Evolutionary conservation across 37 sponge, comb jelly and placozoan genomes (phyloP), one percentile per base, ranked within the genome.

Genomic region (Agelas oroides): DNA sequence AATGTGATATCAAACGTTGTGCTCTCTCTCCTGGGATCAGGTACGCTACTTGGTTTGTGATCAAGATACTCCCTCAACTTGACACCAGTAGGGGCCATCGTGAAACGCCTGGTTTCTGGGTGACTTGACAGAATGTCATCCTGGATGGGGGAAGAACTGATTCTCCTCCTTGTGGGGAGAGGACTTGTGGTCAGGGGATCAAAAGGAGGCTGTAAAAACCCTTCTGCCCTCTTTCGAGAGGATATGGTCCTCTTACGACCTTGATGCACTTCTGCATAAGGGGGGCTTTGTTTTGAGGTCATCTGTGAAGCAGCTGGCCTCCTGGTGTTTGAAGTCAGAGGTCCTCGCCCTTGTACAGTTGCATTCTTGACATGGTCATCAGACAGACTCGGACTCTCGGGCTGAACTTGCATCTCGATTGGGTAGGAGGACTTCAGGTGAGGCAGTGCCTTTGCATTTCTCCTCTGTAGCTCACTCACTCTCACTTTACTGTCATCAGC

Each of bases 361-460:
- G 59, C 73, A 46, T 73, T 73, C 56, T 72, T 79, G 52, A 86
- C 40, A 3, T 12, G 27, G 6, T 75, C 65, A 59, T 86, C 57
- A 0, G 76, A 71, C 31, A 39, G 40, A 27, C 35, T 67, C 11
- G 87, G 81, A 19, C 36, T 75, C 27, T 77, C 78, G 78, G 72
- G 77, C 34, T 80, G 65, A 34, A 77, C 68, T 71, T 94, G 94
- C 60, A 86, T 68, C 80, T 94, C 94, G 21, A 94, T 80, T 24
- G 94, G 87, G 62, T 94, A 94, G 40, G 90, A 87, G 23, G 94
- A 90, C 36, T 81, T 82, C 33, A 94, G 76, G 70, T 94, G 94
- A 39, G 94, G 91, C 23, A 83, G 84, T 36, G 61, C 75, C 61
- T 37, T 64, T 2, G 83, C 40, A 64, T 94, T 94, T 21, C 94